Evolutionary conservation across 92 coral and sea anemone species (phyloP).

Genomic region (Paragorgia papillata): DNA sequence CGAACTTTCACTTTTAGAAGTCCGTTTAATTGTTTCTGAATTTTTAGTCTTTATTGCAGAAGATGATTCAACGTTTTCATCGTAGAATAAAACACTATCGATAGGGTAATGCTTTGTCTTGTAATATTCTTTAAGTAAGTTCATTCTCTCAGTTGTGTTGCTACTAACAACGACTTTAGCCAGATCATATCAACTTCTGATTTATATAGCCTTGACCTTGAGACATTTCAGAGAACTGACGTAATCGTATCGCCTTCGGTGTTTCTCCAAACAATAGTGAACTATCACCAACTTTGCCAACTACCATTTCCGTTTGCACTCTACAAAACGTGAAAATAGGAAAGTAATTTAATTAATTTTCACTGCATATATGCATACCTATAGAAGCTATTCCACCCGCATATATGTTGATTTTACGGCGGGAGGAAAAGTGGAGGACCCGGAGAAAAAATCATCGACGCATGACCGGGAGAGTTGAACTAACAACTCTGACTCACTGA

Average conservation of each 20-base stretch:
- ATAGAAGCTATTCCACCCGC: too few species aligned
- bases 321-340: background rate
- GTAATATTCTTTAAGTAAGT: slow-evolving; percentile 62
- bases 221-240: slow-evolving; percentile 70
- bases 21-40: background rate
- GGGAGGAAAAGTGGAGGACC: too few species aligned
- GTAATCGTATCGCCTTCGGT: slow-evolving; percentile 77
- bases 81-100: slow-evolving; percentile 4
- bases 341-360: background rate
- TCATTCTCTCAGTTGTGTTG: slow-evolving; percentile 48
- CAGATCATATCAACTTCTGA: slow-evolving; percentile 60
- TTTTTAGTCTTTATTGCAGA: background rate
- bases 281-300: slow-evolving; percentile 47
- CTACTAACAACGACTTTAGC: slow-evolving; percentile 60
- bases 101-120: slow-evolving; percentile 35
- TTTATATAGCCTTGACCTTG: slow-evolving; percentile 55
- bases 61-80: slow-evolving; percentile 17
- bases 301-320: background rate
- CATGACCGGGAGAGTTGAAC: too few species aligned
- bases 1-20: slow-evolving; percentile 1
- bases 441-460: too few species aligned
- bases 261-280: slow-evolving; percentile 69
- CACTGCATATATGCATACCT: too few species aligned
- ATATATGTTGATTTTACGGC: too few species aligned
- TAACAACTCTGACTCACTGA: too few species aligned